Conservation (phyloP, 2,888 invertebrate species). For the Cryptocheilus praepositus region DNA sequence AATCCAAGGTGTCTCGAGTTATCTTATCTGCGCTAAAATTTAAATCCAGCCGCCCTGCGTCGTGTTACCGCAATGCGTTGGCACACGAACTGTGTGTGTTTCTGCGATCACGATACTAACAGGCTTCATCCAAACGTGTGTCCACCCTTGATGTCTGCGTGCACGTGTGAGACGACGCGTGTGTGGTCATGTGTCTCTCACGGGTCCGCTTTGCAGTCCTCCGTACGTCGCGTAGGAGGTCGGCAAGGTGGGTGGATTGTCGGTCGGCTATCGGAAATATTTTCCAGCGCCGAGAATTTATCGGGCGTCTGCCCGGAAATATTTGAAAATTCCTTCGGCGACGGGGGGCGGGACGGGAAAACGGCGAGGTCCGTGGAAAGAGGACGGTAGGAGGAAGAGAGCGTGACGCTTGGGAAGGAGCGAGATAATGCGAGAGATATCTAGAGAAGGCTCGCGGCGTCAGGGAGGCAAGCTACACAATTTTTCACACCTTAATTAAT, state of each 20-base stretch:
- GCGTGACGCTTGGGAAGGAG: constrained; percentile 17
- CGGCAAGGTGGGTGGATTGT: constrained; percentile 55
- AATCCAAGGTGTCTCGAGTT: constrained; percentile 41
- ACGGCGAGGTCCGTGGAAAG: constrained; percentile 27
- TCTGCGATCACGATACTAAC: no score
- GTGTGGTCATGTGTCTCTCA: constrained; percentile 2
- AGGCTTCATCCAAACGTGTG: no score
- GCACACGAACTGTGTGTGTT: no score
- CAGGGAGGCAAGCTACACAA: constrained; percentile 38
- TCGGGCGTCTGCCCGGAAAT: constrained; percentile 66
- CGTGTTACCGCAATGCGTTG: background rate
- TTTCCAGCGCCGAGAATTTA: constrained; percentile 68
- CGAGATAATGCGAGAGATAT: background rate
- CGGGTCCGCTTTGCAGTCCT: constrained; percentile 13
- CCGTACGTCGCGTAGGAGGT: constrained; percentile 47
- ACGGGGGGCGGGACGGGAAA: constrained; percentile 36
- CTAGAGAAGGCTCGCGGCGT: background rate
- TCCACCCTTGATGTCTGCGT: background rate
- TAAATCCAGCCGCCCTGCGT: constrained; percentile 38
- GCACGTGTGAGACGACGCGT: background rate
- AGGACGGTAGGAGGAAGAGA: constrained; percentile 13
- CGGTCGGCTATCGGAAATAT: constrained; percentile 68
- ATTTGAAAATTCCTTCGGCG: constrained; percentile 68
- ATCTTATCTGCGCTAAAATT: constrained; percentile 57
- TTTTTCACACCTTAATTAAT: constrained; percentile 60